Evolutionary conservation across 2,888 invertebrate genomes (phyloP), one percentile per base, ranked within the genome.

Genomic region (Cotesia congregata): DNA sequence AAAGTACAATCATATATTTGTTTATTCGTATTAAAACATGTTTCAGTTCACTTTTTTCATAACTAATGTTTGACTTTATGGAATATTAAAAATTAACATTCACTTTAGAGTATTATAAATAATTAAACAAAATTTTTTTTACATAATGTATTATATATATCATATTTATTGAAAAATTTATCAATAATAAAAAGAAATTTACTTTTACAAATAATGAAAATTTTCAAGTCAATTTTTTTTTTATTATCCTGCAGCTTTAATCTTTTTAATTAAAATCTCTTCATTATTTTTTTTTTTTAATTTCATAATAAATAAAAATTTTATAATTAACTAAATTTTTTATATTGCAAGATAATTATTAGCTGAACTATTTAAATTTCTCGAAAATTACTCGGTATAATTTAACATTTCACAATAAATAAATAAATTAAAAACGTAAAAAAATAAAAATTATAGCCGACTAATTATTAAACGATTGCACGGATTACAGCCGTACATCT

Each of bases 401-500:
- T 60, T 38, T 30, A 40, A 40, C 17, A 72, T 72, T 41, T 39
- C 38, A 7, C 61, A 12, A 39, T 60, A 62, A 61, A 61, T 71
- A 12, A 60, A 38, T 71, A 30, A 71, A 20, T 12, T 15, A 61
- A 30, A 59, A 71, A 50, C 20, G 59, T 61, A 71, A 71, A 30
- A 60, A 20, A 20, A n/a, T n/a, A 61, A 38, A 5, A 30, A 38
- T 61, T 67, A 62, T 38, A n/a, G 74, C 77, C 77, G 78, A 80
- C 79, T 77, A 76, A 78, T 76, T 72, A 75, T 78, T 78, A 67
- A 64, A 72, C 38, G 61, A 30, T 70, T 61, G 59, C 62, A 71
- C 39, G 59, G 61, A 62, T 40, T 62, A 61, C 61, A 72, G 39
- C 17, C 17, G 62, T 71, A 62, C 62, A 59, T 67, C 75, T 61